These are phyloP conservation scores for Silurus glanis DNA, from an alignment of 2,113 vertebrate genomes.

Conservation along the genomic window DNA sequence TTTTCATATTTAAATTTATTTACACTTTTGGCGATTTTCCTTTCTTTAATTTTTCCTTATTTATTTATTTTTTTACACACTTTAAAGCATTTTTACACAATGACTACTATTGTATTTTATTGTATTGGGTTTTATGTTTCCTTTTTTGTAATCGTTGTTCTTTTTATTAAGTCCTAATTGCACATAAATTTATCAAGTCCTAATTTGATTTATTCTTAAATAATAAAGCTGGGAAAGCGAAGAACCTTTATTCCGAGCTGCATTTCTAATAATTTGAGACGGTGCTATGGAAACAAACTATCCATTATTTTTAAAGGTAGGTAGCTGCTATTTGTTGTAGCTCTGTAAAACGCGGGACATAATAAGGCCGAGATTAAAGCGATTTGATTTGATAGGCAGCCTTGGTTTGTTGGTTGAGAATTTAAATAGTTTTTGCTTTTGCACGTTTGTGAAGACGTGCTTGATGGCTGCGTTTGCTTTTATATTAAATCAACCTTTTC, in stretches of 20 bases:
- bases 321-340: not conserved
- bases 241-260: not conserved
- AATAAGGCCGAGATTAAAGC: not conserved
- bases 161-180: not conserved
- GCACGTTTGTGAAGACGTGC: not conserved
- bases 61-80: not conserved
- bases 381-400: not conserved
- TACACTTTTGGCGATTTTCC: not conserved
- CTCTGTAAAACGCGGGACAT: not conserved
- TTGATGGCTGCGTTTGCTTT: not conserved
- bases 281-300: not conserved
- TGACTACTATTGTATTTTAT: not conserved
- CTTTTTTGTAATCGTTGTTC: not conserved
- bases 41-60: not conserved
- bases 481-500: not conserved
- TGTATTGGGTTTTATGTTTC: not conserved
- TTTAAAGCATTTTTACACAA: not conserved
- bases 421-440: not conserved
- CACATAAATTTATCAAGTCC: not conserved
- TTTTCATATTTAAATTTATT: not conserved
- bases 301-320: not conserved
- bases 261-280: not conserved
- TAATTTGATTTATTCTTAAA: not conserved
- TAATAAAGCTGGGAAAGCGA: not conserved
- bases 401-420: too few species aligned